phyloP scores from a whole-genome alignment of 2,888 invertebrate species.

The Callinectes sapidus region DNA sequence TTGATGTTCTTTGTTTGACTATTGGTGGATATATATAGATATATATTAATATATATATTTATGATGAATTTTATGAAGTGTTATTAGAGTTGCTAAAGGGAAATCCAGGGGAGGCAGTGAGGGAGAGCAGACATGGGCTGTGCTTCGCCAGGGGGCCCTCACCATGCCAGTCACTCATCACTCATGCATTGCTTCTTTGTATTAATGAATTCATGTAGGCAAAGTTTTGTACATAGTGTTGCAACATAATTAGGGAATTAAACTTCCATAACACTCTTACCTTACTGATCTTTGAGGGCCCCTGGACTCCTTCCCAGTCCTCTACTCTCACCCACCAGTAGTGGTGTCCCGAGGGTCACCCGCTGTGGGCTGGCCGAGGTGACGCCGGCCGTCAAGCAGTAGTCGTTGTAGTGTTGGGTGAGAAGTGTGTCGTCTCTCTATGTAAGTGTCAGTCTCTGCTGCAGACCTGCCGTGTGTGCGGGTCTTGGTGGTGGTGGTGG shows the following conservation, averaged over 20 bases:
- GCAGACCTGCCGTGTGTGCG: not conserved
- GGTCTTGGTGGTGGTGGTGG: not conserved
- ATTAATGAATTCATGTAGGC: not conserved
- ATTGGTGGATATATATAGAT: not conserved
- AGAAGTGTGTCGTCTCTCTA: constrained; percentile 5
- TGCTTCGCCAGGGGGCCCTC: constrained; percentile 8
- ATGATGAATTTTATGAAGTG: not conserved
- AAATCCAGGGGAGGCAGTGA: not conserved
- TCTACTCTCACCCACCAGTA: not conserved
- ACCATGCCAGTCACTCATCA: not conserved
- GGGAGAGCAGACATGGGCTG: not conserved
- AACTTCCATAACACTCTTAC: not conserved
- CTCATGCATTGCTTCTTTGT: not conserved
- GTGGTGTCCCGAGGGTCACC: not conserved
- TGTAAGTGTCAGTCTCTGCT: not conserved
- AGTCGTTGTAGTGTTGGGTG: constrained; percentile 13
- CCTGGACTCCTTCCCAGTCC: not conserved
- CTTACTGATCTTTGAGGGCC: constrained; percentile 2
- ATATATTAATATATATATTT: not conserved
- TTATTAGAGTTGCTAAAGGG: not conserved
- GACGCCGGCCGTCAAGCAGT: not conserved
- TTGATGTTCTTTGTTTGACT: constrained; percentile 26
- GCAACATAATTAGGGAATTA: not conserved
- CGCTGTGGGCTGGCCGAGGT: not conserved
- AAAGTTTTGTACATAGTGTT: constrained; percentile 8